Evolutionary conservation across 53 echinoderm and acorn worm species (phyloP).

Genomic region (Patiria pectinifera): DNA sequence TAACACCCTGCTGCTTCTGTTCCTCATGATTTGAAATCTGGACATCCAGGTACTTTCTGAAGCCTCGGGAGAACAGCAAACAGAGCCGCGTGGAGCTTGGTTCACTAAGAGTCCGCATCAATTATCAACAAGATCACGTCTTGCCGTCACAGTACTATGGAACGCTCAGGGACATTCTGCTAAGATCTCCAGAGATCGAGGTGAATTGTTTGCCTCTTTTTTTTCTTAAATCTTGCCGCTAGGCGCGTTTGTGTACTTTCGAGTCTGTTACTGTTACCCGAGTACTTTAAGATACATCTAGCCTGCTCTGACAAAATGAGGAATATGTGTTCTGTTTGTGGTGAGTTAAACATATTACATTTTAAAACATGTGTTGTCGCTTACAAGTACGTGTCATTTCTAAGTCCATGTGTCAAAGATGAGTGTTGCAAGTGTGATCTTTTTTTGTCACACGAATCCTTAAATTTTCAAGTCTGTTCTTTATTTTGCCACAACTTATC

Average conservation of each 20-base stretch:
- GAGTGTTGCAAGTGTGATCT: too few relatives aligned
- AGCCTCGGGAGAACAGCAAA: conserved; percentile 82
- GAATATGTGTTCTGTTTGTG: too few relatives aligned
- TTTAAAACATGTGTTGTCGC: too few relatives aligned
- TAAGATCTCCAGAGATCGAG: conserved; percentile 82
- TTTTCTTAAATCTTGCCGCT: not conserved
- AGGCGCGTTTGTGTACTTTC: not conserved
- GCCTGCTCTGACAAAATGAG: too few relatives aligned
- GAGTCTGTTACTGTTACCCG: not conserved
- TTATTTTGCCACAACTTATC: too few relatives aligned
- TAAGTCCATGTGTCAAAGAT: too few relatives aligned
- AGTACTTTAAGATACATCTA: too few relatives aligned
- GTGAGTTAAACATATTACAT: too few relatives aligned
- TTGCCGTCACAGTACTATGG: conserved; percentile 88
- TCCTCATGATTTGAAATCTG: not conserved
- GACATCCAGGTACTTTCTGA: conserved; percentile 79
- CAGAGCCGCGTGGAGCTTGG: conserved; percentile 73
- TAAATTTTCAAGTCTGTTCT: too few relatives aligned
- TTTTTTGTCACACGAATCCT: too few relatives aligned
- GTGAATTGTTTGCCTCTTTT: conserved; percentile 45
- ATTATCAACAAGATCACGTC: conserved; percentile 92
- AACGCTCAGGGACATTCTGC: conserved; percentile 78
- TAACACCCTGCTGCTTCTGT: too few relatives aligned
- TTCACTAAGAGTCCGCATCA: conserved; percentile 85
- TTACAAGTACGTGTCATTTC: too few relatives aligned